A percentile compares a stretch with the other conserved stretches of the same genome.
Conservation (phyloP, 2,797 vertebrate species). For the Coranthus polyacanthus region DNA sequence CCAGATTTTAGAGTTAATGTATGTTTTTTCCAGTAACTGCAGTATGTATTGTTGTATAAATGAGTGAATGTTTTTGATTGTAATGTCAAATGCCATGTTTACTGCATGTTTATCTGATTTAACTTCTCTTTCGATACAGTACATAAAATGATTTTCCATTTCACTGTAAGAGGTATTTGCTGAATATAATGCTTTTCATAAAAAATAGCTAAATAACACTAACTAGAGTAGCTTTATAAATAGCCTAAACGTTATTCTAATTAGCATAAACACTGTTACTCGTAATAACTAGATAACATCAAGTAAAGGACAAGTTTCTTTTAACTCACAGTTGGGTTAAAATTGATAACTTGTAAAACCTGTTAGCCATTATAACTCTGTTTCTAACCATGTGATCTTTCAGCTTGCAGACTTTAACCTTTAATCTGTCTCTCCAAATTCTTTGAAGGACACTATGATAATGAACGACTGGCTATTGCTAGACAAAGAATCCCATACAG, state of each 20-base stretch:
- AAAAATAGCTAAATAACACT: constrained; percentile 78
- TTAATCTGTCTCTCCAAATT: constrained; percentile 98
- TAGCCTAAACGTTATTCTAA: constrained; percentile 87
- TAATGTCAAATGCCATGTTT: constrained; percentile 38
- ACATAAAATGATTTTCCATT: constrained; percentile 57
- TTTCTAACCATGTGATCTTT: constrained; percentile 90
- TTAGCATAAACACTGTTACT: constrained; percentile 79
- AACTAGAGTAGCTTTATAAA: constrained; percentile 87
- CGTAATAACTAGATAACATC: constrained; percentile 81
- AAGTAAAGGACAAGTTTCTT: constrained; percentile 81
- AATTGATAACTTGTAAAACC: constrained; percentile 86
- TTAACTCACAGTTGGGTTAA: constrained; percentile 84
- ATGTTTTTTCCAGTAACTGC: constrained; percentile 32
- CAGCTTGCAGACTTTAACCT: constrained; percentile 91
- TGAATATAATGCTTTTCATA: constrained; percentile 64
- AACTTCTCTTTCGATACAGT: constrained; percentile 60
- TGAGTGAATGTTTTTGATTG: constrained; percentile 54
- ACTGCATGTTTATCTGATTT: constrained; percentile 57
- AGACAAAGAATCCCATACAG: constrained; percentile 99
- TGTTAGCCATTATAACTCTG: constrained; percentile 83
- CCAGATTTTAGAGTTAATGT: constrained; percentile 18
- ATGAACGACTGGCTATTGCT: constrained; percentile 99
- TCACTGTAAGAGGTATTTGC: constrained; percentile 60
- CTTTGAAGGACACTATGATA: constrained; percentile 99
- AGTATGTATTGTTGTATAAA: constrained; percentile 39